These are phyloP conservation scores for Caenorhabditis sulstoni DNA, from an alignment of 2,888 invertebrate genomes.

Conservation along the genomic window DNA sequence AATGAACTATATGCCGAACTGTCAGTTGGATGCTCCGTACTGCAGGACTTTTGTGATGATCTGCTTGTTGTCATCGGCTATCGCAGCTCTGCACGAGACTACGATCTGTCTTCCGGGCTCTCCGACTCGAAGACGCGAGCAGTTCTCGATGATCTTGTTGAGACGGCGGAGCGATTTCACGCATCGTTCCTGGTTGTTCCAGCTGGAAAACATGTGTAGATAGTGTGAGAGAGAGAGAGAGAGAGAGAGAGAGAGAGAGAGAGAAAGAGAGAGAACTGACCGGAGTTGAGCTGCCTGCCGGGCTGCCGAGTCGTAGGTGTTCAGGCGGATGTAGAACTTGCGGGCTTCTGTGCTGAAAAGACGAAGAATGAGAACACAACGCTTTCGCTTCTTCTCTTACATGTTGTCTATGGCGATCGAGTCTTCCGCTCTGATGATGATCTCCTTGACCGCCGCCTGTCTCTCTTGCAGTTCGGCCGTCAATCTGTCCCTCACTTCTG, in stretches of 20 bases:
- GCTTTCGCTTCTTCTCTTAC: slow-evolving; percentile 61
- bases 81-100: slow-evolving; percentile 73
- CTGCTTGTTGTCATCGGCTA: slow-evolving; percentile 75
- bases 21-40: slow-evolving; percentile 57
- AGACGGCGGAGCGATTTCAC: slow-evolving; percentile 66
- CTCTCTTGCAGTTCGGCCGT: slow-evolving; percentile 75
- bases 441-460: slow-evolving; percentile 74
- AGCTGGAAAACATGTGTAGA: slow-evolving; percentile 32
- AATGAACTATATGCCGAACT: background rate
- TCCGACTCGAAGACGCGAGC: slow-evolving; percentile 73
- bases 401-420: slow-evolving; percentile 68
- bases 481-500: slow-evolving; percentile 72
- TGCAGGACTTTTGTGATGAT: slow-evolving; percentile 70
- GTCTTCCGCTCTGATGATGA: slow-evolving; percentile 78
- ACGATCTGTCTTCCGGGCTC: slow-evolving; percentile 71
- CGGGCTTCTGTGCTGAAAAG: slow-evolving; percentile 58
- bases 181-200: slow-evolving; percentile 67
- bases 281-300: slow-evolving; percentile 63
- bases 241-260: too few species aligned
- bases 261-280: slow-evolving; percentile 9
- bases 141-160: slow-evolving; percentile 70
- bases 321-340: slow-evolving; percentile 68
- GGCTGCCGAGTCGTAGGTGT: slow-evolving; percentile 65
- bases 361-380: background rate
- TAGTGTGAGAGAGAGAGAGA: too few species aligned